Evolutionary conservation across 1,140 invertebrate genomes (phyloP), one percentile per base, ranked within the genome.

Genomic region (Leptopilina boulardi): DNA sequence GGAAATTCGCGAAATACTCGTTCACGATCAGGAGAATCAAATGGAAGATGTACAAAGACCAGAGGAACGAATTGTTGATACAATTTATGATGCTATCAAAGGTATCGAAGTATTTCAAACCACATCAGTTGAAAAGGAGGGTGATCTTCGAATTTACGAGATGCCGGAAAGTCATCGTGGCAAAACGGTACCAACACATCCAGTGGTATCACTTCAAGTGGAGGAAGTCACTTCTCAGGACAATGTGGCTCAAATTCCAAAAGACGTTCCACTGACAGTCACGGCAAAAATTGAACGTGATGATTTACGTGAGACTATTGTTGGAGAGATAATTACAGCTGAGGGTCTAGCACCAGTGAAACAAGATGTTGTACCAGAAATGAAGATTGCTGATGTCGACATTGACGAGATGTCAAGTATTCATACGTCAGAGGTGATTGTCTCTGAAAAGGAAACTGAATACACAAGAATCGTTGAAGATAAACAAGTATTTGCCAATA

Each of bases 171-270:
- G 87, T 34, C 92, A 94, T 79, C 91, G 87, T 77, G 91, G 91
- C 3, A 93, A 93, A 89, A 78, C 87, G 42, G 87, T 91, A 3
- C 88, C 92, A 11, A 89, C 90, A 1, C 92, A 93, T 82, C 88
- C 92, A 23, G 80, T 93, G 0, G 87, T 92, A 77, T 93, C 93
- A n/a, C 85, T 93, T 54, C 85, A 94, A 77, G 89, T 94, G 51
- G 92, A 94, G 87, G 93, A 94, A 91, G 92, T 92, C 19, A 86
- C 89, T 74, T 82, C 91, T 18, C 89, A 93, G 77, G 91, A 92
- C 83, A 88, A 89, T 71, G 78, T 93, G 15, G 91, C 88, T 19
- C 74, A 89, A 51, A 75, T 94, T n/a, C 77, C 84, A 4, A 82
- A 92, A 81, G 85, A 90, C 21, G 72, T 80, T 76, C 83, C 88